Base-by-base conservation (phyloP, 1,140 invertebrate species). In the Drosophila hydei region DNA sequence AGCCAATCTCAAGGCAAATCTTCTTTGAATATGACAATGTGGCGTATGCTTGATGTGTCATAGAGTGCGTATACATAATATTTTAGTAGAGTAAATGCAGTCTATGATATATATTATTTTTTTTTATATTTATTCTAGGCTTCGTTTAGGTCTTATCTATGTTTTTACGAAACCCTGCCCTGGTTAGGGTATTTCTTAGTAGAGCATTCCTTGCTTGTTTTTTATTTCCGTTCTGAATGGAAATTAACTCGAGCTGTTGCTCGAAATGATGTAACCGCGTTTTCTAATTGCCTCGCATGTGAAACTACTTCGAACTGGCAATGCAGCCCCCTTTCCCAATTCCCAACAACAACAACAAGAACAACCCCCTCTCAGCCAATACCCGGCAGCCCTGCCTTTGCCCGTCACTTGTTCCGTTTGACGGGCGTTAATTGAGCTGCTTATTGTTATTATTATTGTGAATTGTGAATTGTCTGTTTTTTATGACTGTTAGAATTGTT, bases 351-450 rank as follows among this genome's bases (percentile, higher is more conserved):
- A 21, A 2, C 43, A 14, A n/a, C 59, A 12, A 4, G 4, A 42
- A 11, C 19, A 9, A 2, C 43, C 38, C 50, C 16, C 18, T 50
- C 8, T 11, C 16, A 14, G 18, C 56, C 25, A n/a, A n/a, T n/a
- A n/a, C n/a, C n/a, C n/a, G 27, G 9, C 27, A 30, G 27, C 27
- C 6, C 27, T 30, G 27, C 27, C 7, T 38, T 14, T 38, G 38
- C 16, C 12, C 27, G 23, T 5, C 18, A 33, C 11, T 43, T 33
- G 11, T 45, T 38, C 25, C 43, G 60, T 19, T 68, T 75, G 74
- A 78, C 65, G 80, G 81, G 81, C 81, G 81, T 85, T 85, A 85
- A 85, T 85, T 85, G 81, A 87, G 81, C 81, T 87, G 74, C 77
- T 78, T 88, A 81, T 85, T 87, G 70, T 85, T 62, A 69, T 85